phyloP scores from a whole-genome alignment of 2,113 vertebrate genomes.

The Halcyon senegalensis region DNA sequence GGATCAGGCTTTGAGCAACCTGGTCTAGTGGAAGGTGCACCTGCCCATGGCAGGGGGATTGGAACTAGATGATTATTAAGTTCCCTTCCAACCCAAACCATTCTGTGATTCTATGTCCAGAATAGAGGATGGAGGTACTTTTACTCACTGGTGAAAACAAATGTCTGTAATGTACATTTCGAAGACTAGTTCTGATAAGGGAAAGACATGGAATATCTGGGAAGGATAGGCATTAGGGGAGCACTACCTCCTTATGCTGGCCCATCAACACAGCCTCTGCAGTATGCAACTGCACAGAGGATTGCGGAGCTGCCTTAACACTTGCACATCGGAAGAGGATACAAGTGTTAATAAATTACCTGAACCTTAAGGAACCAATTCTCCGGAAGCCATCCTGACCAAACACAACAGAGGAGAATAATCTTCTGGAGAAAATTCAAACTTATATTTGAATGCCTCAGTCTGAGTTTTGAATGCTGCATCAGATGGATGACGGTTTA shows the following conservation, averaged over 20 bases:
- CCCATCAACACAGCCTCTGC: neutral
- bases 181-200: neutral
- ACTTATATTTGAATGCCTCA: neutral
- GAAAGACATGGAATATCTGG: neutral
- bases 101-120: neutral
- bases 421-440: neutral
- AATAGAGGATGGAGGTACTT: neutral
- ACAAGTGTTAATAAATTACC: neutral
- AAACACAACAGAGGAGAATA: neutral
- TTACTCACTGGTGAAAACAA: neutral
- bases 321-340: neutral
- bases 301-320: neutral
- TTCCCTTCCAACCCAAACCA: no score
- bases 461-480: neutral
- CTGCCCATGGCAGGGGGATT: no score
- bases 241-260: neutral
- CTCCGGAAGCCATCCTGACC: neutral
- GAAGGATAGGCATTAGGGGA: neutral
- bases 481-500: neutral
- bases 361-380: neutral
- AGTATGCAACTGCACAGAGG: neutral
- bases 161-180: neutral
- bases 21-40: no score
- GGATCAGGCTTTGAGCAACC: neutral
- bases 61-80: no score